Percentiles rank a stretch among this genome's conserved stretches.
These are phyloP conservation scores for Rhinogobius similis DNA, from an alignment of 2,113 vertebrate genomes.

Conservation along the genomic window DNA sequence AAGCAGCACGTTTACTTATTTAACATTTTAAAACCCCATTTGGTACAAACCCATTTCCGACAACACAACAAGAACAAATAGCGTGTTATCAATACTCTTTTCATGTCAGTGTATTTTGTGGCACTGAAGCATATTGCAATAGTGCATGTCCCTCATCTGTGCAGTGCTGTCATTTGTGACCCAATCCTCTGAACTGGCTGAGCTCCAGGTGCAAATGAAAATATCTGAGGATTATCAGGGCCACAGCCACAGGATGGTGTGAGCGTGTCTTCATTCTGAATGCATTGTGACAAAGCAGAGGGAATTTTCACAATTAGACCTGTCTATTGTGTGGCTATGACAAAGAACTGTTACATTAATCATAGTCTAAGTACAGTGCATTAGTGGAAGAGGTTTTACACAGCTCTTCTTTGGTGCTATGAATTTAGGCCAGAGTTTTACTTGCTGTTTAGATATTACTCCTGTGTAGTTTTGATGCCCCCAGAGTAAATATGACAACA, in stretches of 20 bases:
- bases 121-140: constrained; percentile 4
- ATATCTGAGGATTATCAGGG: constrained; percentile 62
- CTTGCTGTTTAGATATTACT: not conserved
- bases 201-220: constrained; percentile 69
- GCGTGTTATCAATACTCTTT: constrained; percentile 6
- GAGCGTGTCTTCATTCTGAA: constrained; percentile 18
- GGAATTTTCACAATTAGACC: not conserved
- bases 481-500: not conserved
- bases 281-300: not conserved
- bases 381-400: not conserved
- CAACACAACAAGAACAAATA: constrained; percentile 4
- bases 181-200: constrained; percentile 68
- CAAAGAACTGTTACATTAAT: not conserved
- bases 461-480: not conserved
- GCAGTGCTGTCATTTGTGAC: constrained; percentile 48
- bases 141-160: constrained; percentile 47
- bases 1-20: constrained; percentile 4
- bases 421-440: not conserved
- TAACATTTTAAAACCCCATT: constrained; percentile 23
- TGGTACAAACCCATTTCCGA: constrained; percentile 31
- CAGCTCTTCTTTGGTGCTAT: not conserved
- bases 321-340: not conserved
- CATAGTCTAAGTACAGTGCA: not conserved
- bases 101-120: constrained; percentile 9
- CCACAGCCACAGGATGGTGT: constrained; percentile 62